Evolutionary conservation across 2,797 vertebrate genomes (phyloP).

Genomic region (Capromys pilorides): DNA sequence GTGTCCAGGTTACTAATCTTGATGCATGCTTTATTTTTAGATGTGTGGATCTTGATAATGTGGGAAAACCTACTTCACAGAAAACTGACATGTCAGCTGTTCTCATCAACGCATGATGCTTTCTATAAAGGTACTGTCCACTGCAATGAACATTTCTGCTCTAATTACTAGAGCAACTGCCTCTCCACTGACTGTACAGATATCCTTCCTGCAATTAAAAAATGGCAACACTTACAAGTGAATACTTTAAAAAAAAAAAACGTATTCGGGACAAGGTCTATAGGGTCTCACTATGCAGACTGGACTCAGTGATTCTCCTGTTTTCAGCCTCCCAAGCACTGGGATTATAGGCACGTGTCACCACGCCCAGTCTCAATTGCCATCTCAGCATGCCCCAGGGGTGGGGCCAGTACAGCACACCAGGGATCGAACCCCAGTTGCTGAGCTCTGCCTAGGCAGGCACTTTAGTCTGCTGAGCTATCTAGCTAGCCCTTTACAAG

Average conservation of each 20-base stretch:
- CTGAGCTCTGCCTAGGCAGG: too few species aligned
- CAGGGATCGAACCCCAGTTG: too few species aligned
- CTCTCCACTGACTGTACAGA: not conserved
- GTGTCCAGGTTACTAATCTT: slow-evolving; percentile 38
- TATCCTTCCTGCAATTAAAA: slow-evolving; percentile 16
- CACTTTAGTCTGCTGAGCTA: too few species aligned
- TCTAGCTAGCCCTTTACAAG: not conserved
- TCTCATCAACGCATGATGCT: not conserved
- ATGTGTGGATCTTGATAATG: not conserved
- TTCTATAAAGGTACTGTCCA: not conserved
- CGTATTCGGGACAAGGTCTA: too few species aligned
- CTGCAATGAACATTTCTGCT: slow-evolving; percentile 10
- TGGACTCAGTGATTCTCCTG: too few species aligned
- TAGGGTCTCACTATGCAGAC: too few species aligned
- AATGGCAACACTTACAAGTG: not conserved
- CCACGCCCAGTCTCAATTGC: too few species aligned
- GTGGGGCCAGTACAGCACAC: too few species aligned
- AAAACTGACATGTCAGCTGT: not conserved
- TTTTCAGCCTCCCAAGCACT: too few species aligned
- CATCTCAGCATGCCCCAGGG: too few species aligned
- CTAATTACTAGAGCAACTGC: not conserved
- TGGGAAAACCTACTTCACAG: slow-evolving; percentile 8
- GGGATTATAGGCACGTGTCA: too few species aligned
- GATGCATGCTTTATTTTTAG: slow-evolving; percentile 54
- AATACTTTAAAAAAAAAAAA: not conserved